Percentiles rank a stretch among this genome's conserved stretches.
Evolutionary conservation across 2,888 invertebrate species (phyloP).

Genomic region (Sphinx pinastri): DNA sequence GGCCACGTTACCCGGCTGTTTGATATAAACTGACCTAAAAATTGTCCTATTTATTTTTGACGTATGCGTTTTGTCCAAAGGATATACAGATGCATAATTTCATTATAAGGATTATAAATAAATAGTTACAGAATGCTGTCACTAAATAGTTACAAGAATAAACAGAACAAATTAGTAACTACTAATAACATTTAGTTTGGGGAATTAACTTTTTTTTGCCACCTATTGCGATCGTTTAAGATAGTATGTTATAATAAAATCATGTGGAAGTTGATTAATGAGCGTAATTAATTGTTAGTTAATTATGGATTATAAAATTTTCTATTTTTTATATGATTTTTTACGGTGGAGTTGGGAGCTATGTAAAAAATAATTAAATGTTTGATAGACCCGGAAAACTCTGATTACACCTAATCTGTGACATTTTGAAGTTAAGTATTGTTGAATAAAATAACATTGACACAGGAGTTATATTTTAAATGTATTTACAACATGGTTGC

Average conservation of each 20-base stretch:
- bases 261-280: neutral
- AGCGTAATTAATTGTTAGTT: neutral
- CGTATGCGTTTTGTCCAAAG: neutral
- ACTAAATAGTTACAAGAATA: too few relatives aligned
- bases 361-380: too few relatives aligned
- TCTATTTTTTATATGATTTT: neutral
- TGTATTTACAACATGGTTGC: too few relatives aligned
- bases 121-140: too few relatives aligned
- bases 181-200: too few relatives aligned
- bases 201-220: neutral
- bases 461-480: too few relatives aligned
- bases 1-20: constrained; percentile 43
- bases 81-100: neutral
- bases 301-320: constrained; percentile 17
- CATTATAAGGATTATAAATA: neutral
- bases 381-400: neutral
- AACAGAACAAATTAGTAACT: too few relatives aligned
- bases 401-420: too few relatives aligned
- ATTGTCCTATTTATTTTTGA: constrained; percentile 21
- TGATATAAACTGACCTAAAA: constrained; percentile 37
- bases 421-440: too few relatives aligned
- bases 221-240: neutral
- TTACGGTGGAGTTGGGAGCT: neutral
- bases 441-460: too few relatives aligned
- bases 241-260: neutral